Base-by-base conservation (phyloP, 1,140 invertebrate genomes). In the Bathynomus jamesi region DNA sequence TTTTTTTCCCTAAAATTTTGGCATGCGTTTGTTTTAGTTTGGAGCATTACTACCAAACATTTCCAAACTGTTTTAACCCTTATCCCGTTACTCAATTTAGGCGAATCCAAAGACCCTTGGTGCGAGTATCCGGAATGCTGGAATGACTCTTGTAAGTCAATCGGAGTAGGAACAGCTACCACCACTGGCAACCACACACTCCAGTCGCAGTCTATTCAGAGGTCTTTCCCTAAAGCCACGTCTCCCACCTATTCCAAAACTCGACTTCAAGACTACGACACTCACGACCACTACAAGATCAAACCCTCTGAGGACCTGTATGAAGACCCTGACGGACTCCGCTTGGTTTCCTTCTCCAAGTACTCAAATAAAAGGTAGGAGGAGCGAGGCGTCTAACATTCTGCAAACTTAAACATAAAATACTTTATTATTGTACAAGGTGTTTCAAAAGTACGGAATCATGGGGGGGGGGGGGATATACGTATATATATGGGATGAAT, bases 241-340 rank as follows among this genome's bases (percentile, higher is more conserved):
- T 21, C 40, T 53, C 40, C 40, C 21, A 17, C 40, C 11, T 53
- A 53, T 53, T 17, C 40, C 1, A 53, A 53, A 21, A 1, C 11
- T 17, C 40, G 13, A 17, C 40, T 17, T 5, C 5, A 53, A 11
- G 40, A 53, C 2, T 53, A 17, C 40, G 40, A 53, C 2, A 53
- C 40, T 11, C 11, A 53, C 5, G 40, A 53, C 21, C 40, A 53
- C 40, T 53, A 53, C 40, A 21, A 11, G 2, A 53, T 53, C 21
- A 53, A 53, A 53, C 40, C 40, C 21, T 17, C 40, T 3, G 40
- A 53, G 5, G 40, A 53, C 21, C 40, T 77, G 31, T 77, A 77
- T 24, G 76, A 77, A 67, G 76, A 77, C 27, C 76, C 76, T 29
- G 76, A 77, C 53, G 72, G 76, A 8, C 70, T 77, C n/a, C 70